Conservation (phyloP, 2,888 invertebrate genomes). For the Cheilosia vulpina region DNA sequence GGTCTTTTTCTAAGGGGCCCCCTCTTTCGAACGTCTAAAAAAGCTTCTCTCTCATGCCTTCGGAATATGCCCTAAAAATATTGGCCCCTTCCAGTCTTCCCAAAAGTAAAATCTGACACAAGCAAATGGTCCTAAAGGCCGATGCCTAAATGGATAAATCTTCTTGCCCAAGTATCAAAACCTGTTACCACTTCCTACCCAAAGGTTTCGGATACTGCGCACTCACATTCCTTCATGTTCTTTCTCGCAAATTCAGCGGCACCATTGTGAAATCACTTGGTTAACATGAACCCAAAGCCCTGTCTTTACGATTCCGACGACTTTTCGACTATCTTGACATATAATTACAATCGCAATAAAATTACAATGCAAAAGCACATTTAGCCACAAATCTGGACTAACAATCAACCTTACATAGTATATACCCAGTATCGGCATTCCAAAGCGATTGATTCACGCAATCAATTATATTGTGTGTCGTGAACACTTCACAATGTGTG, state of each 20-base stretch:
- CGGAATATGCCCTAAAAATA: too few species aligned
- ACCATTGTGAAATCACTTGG: neutral
- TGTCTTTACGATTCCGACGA: neutral
- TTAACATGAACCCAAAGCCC: too few species aligned
- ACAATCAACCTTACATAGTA: neutral
- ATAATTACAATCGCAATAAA: neutral
- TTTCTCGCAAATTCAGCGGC: neutral
- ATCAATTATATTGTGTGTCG: conserved; percentile 16
- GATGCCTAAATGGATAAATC: too few species aligned
- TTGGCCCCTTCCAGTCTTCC: too few species aligned
- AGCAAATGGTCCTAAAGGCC: too few species aligned
- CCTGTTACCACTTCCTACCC: too few species aligned
- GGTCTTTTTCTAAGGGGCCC: too few species aligned
- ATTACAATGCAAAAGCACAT: neutral
- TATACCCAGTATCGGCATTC: conserved; percentile 15
- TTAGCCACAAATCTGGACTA: conserved; percentile 31
- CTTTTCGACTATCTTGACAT: neutral
- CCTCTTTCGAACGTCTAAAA: too few species aligned
- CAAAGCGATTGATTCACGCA: conserved; percentile 32
- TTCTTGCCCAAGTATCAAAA: too few species aligned
- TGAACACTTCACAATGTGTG: neutral
- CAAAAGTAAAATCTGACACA: too few species aligned
- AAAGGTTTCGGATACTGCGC: too few species aligned
- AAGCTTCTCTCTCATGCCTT: too few species aligned
- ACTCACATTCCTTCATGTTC: neutral